Base-by-base conservation (phyloP, 2,113 vertebrate genomes). In the Eulacestoma nigropectus region DNA sequence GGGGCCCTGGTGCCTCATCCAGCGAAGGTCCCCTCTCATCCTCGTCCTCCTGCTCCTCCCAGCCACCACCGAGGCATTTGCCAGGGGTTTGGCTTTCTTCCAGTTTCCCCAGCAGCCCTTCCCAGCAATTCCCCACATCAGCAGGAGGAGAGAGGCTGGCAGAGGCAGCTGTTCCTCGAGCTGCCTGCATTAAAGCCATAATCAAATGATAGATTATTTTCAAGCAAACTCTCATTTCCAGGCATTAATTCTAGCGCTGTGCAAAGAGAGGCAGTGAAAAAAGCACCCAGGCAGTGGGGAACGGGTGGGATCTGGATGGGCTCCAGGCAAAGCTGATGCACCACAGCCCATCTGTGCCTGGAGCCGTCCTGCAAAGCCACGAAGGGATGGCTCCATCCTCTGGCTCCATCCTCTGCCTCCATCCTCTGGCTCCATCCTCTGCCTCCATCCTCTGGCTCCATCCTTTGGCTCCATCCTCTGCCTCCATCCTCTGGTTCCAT, bases 151-250 rank as follows among this genome's bases (percentile, higher is more conserved):
- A 50, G 74, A 95, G 81, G 41, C 60, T 50, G 76, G 64, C 80
- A 72, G 72, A 88, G 89, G 80, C 92, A 97, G 89, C 84, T 91
- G 90, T 91, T 96, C 94, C 80, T 52, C 17, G 75, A 39, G 91
- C 91, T 87, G 89, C 87, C 76, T 93, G 85, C 77, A 47, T 60
- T 88, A 65, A 74, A 84, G 82, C 5, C 52, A 94, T 97, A 78
- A 96, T 95, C 77, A 95, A 96, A 89, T 81, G 91, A 95, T 83
- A 78, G 74, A 94, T 95, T 95, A 82, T 97, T 89, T 91, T 65
- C 70, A 74, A 95, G 74, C 73, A 93, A 94, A 89, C 73, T 95
- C 41, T 9, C 74, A 46, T 85, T 94, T 95, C 78, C 85, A 84
- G 80, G 78, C 90, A 85, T 94, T 84, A 91, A 89, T 96, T 91